Base-by-base conservation (phyloP, 1,140 invertebrate species). In the Gerris buenoi region DNA sequence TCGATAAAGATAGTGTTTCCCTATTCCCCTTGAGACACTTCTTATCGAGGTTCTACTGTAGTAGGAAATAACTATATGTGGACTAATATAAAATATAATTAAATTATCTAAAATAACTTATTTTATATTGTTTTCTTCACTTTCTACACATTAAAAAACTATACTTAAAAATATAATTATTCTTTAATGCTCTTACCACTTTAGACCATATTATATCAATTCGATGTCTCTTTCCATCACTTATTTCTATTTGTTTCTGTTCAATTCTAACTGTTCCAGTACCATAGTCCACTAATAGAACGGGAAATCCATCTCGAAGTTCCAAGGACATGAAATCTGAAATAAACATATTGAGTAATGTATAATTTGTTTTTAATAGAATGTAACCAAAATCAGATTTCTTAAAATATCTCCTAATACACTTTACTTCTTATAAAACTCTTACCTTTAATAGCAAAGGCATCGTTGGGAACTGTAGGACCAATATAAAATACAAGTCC, bases 401-500 rank as follows among this genome's bases (percentile, higher is more conserved):
- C n/a, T n/a, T n/a, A n/a, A n/a, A n/a, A n/a, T n/a, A n/a, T n/a
- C n/a, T n/a, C n/a, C n/a, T n/a, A n/a, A n/a, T n/a, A n/a, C n/a
- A n/a, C n/a, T n/a, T n/a, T n/a, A n/a, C n/a, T n/a, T n/a, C n/a
- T n/a, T 13, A 56, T 13, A 56, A 56, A 56, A 56, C 46, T 13
- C 10, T 56, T 56, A 84, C 82, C 82, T 81, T 84, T 80, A 29
- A 89, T 79, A 61, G 80, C 77, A 23, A 87, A 74, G 65, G 83
- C 75, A 0, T 80, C 77, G 72, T 83, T 86, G 64, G 81, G 81
- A 25, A 65, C 63, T 68, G 74, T 82, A 0, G 95, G 95, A 22
- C 95, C 95, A 73, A 92, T 82, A 76, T 97, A 98, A 76, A 98
- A 89, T 25, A 98, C 81, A 0, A 98, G 79, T 18, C 92, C 93